These are phyloP conservation scores for Pseudopodoces humilis DNA, from an alignment of 2,113 vertebrate genomes.

Conservation along the genomic window DNA sequence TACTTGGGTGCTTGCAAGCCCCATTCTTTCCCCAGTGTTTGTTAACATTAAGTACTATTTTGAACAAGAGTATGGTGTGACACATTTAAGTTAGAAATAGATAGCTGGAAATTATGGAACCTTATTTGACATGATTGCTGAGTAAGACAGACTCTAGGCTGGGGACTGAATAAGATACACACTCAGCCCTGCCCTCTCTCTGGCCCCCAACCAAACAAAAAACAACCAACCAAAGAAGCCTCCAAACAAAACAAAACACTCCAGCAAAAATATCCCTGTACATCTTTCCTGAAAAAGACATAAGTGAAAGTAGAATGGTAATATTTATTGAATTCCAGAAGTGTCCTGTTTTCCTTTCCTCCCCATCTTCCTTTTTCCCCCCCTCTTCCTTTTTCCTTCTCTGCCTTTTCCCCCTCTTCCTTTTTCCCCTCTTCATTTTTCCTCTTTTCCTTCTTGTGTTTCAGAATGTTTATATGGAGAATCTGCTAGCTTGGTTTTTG, in stretches of 20 bases:
- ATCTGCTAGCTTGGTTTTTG: neutral
- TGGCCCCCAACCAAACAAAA: too few species aligned
- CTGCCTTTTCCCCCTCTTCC: too few species aligned
- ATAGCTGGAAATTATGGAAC: neutral
- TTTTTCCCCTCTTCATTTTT: too few species aligned
- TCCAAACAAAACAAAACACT: neutral
- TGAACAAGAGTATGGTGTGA: neutral
- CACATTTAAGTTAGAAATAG: neutral
- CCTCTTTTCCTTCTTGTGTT: neutral
- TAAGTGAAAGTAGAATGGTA: neutral
- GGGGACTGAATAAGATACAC: neutral
- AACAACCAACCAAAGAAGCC: neutral
- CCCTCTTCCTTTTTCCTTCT: neutral
- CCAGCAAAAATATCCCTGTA: neutral
- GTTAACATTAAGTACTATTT: neutral
- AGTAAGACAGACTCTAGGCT: neutral
- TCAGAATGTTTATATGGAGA: neutral
- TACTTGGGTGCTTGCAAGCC: neutral
- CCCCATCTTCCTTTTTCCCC: too few species aligned
- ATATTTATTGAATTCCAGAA: neutral
- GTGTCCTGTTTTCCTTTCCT: neutral
- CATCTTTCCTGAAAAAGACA: rapidly evolving
- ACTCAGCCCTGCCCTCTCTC: too few species aligned
- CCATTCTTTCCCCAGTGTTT: neutral
- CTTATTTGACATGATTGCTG: neutral